Evolutionary conservation across 2,888 invertebrate genomes (phyloP).

Genomic region (Dendrolimus pini): DNA sequence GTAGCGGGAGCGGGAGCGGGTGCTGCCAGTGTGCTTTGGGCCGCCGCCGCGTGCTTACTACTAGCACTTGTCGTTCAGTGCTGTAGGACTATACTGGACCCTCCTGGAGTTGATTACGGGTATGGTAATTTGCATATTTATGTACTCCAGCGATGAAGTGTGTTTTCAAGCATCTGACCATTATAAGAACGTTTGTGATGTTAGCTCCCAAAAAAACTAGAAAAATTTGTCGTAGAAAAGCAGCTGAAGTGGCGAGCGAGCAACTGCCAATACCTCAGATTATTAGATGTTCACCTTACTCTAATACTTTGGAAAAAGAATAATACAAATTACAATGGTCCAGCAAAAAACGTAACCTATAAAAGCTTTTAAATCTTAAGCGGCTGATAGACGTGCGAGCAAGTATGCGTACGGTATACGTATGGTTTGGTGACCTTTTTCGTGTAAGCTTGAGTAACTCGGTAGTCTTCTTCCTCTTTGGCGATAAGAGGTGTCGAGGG

Average conservation of each 20-base stretch:
- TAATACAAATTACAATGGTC: too few species aligned
- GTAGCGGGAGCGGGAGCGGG: conserved; percentile 49
- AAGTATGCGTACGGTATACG: too few species aligned
- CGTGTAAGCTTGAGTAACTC: too few species aligned
- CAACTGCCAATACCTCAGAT: background rate
- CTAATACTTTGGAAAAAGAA: background rate
- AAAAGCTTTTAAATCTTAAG: too few species aligned
- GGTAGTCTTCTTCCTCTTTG: too few species aligned
- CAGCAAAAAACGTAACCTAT: too few species aligned
- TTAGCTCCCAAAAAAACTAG: background rate
- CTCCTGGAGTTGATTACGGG: conserved; percentile 46
- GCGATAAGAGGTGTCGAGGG: too few species aligned
- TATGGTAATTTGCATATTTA: conserved; percentile 11
- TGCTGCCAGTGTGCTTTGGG: conserved; percentile 67
- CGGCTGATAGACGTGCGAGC: too few species aligned
- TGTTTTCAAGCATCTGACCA: too few species aligned
- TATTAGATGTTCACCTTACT: background rate
- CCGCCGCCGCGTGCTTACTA: conserved; percentile 72
- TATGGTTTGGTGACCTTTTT: too few species aligned
- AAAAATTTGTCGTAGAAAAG: background rate
- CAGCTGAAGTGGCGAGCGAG: background rate
- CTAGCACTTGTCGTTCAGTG: conserved; percentile 73
- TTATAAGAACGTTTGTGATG: background rate
- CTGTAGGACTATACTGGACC: conserved; percentile 64
- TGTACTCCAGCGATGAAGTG: too few species aligned